phyloP scores from a whole-genome alignment of 2,113 vertebrate species.

The Panurus biarmicus region DNA sequence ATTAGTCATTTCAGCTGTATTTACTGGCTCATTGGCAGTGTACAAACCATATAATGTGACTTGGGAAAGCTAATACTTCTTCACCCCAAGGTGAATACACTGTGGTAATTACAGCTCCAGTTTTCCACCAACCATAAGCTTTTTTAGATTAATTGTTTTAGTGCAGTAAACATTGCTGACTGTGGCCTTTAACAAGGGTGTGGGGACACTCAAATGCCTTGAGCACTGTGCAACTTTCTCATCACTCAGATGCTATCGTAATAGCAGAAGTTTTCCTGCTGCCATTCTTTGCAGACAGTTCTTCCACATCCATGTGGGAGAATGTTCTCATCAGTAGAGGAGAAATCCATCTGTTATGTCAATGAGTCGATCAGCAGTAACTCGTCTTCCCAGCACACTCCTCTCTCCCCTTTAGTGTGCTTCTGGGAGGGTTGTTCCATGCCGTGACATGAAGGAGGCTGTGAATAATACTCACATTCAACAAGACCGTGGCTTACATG shows the following conservation, averaged over 20 bases:
- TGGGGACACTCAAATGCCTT: background rate
- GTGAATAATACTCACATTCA: background rate
- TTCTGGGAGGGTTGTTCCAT: background rate
- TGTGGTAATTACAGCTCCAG: background rate
- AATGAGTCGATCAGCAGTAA: background rate
- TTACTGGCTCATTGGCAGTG: background rate
- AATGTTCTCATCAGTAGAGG: background rate
- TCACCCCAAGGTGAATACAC: background rate
- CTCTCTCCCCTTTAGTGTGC: background rate
- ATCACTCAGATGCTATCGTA: background rate
- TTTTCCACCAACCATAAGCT: background rate
- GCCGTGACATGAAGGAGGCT: background rate
- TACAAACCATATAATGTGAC: background rate
- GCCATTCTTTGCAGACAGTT: background rate
- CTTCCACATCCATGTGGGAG: background rate
- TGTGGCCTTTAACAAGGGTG: constrained; percentile 13
- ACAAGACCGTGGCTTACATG: background rate
- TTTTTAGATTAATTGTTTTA: background rate
- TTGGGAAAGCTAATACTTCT: background rate
- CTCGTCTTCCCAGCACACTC: background rate
- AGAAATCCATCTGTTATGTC: background rate
- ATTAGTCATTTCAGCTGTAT: background rate
- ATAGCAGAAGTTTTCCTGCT: background rate
- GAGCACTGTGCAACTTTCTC: background rate
- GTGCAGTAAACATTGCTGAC: background rate